Base-by-base conservation (phyloP, 1,140 invertebrate genomes). In the Oncopodura yosiiana region DNA sequence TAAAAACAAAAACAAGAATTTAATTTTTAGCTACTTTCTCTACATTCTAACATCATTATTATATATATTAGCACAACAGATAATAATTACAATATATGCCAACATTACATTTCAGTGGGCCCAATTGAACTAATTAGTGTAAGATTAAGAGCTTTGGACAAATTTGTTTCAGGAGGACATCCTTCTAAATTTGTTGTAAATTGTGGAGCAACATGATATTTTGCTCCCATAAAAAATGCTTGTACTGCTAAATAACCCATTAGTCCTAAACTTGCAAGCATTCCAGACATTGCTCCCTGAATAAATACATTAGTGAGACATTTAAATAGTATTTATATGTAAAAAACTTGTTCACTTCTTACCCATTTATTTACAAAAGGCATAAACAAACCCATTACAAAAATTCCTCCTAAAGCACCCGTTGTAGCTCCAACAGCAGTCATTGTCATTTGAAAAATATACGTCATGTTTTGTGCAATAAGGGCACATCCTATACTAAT, bases 401-500 rank as follows among this genome's bases (percentile, higher is more conserved):
- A 64, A 12, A 62, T 41, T 19, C 50, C 55, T 27, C 55, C 62
- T 12, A 62, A 16, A 8, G 56, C 38, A 21, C 60, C 59, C 18
- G 8, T 41, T 0, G 52, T 45, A 29, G 52, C 71, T 1, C 73
- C 72, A 49, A 71, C 70, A 23, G 72, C 64, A 3, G 67, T 68
- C 46, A 72, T 55, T 3, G 69, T 67, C 11, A 69, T 70, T 67
- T 71, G 63, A 16, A 66, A 63, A 6, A 69, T 38, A n/a, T 51
- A 38, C 2, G 66, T 65, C 49, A 67, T 19, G 34, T 61, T 45
- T 26, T 46, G 51, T 11, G 64, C 60, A 0, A 58, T n/a, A 14
- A 67, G 65, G 0, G 59, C 64, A 8, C 62, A 24, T 8, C 39
- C 14, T 0, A 65, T 62, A 3, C 53, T 53, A 8, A 61, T n/a